phyloP scores from a whole-genome alignment of 35 echinoderm and acorn worm species.

The Nesometra sesokonis region DNA sequence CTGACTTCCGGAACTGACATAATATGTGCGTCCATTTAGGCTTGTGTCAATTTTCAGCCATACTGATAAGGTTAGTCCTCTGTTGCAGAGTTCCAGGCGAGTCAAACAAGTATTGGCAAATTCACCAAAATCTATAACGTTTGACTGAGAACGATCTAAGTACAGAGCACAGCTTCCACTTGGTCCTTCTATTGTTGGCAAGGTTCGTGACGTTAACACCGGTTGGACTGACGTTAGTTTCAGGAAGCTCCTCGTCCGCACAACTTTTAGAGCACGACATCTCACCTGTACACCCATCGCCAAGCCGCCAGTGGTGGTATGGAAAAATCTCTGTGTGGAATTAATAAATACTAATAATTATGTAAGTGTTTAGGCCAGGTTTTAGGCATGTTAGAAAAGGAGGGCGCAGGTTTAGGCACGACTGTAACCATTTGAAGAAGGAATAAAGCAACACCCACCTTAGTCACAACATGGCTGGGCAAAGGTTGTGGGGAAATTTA shows the following conservation, averaged over 20 bases:
- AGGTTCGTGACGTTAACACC: background rate
- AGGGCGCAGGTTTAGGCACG: no score
- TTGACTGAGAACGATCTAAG: background rate
- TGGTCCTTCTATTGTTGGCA: background rate
- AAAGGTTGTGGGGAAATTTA: no score
- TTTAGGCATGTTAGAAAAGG: no score
- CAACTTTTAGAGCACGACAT: background rate
- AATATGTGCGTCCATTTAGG: background rate
- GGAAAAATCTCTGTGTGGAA: background rate
- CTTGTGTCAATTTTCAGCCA: background rate
- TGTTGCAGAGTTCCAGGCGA: background rate
- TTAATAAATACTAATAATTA: no score
- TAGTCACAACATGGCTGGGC: no score
- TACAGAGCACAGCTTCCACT: background rate
- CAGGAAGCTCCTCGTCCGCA: background rate
- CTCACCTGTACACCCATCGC: background rate
- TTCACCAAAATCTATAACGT: background rate
- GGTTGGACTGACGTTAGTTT: background rate
- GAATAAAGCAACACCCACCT: no score
- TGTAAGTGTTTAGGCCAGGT: no score
- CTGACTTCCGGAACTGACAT: background rate
- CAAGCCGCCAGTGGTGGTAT: background rate
- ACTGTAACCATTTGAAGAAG: no score
- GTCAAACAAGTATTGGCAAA: background rate
- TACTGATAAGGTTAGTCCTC: background rate